Base-by-base conservation (phyloP, 2,888 invertebrate species). In the Elgonia sp. region DNA sequence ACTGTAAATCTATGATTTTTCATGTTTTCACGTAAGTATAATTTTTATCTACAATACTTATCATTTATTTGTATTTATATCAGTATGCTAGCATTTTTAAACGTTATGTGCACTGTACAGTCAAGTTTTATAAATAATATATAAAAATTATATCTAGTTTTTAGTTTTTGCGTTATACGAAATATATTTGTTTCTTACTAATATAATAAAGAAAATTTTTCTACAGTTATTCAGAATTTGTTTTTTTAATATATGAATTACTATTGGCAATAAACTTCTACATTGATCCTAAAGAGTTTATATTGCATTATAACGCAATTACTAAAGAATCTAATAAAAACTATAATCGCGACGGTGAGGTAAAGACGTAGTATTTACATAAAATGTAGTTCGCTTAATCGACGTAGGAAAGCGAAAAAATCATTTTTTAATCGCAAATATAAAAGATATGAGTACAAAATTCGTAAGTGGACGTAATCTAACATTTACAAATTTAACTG, bases 401-500 rank as follows among this genome's bases (percentile, higher is more conserved):
- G 67, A 81, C 72, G 72, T 63, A 80, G 40, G 65, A 20, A 69
- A 86, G 73, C 63, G 57, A 65, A 50, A 77, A 46, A 65, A 75
- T 42, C 16, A 29, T 65, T 37, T 29, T 72, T 39, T n/a, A 21
- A 80, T 72, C 72, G 80, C 62, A n/a, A n/a, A 53, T 63, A 50
- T 18, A 50, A 62, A 53, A 81, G 18, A 72, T 53, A 18, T 83
- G 18, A 62, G 50, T 60, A 77, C 37, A 69, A 86, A 82, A 40
- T 70, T 63, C 72, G n/a, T 70, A 46, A 60, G 69, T 79, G 91
- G 92, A 92, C 91, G 91, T 92, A 92, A 80, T 65, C 89, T 84
- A 93, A 91, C 91, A 92, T 91, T 91, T 92, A 92, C 89, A 92
- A 87, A 87, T 83, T 83, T 88, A 89, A 90, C 91, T 93, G 83